Evolutionary conservation across 2,888 invertebrate species (phyloP).

Genomic region (Hirtodrosophila confusa): DNA sequence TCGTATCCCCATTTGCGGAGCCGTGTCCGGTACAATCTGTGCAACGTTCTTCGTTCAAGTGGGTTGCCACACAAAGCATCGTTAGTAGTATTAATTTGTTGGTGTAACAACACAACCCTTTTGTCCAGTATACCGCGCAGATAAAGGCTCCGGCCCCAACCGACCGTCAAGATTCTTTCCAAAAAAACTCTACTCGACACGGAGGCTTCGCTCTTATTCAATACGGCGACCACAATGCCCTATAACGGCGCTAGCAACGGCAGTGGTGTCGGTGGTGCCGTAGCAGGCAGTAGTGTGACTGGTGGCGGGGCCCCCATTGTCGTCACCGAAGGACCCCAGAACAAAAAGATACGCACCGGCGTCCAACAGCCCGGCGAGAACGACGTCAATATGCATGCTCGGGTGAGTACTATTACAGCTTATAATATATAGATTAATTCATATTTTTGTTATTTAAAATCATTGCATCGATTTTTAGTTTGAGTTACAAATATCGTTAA

Average conservation of each 20-base stretch:
- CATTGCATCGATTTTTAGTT: too few species aligned
- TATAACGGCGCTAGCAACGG: slow-evolving; percentile 84
- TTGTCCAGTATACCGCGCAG: slow-evolving; percentile 11
- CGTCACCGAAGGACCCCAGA: slow-evolving; percentile 83
- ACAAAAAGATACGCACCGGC: slow-evolving; percentile 84
- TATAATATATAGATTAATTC: slow-evolving; percentile 13
- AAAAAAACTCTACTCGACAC: slow-evolving; percentile 71
- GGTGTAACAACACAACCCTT: too few species aligned
- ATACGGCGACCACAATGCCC: slow-evolving; percentile 82
- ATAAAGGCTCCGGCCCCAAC: slow-evolving; percentile 60
- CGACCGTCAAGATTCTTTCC: slow-evolving; percentile 81
- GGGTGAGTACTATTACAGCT: slow-evolving; percentile 73
- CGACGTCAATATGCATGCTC: slow-evolving; percentile 82
- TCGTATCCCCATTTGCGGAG: slow-evolving; percentile 21
- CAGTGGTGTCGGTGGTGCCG: slow-evolving; percentile 71
- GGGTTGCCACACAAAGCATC: slow-evolving; percentile 6
- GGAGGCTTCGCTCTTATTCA: slow-evolving; percentile 75
- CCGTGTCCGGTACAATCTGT: slow-evolving; percentile 32
- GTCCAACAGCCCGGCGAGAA: slow-evolving; percentile 83
- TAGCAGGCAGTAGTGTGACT: slow-evolving; percentile 76
- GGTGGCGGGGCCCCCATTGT: slow-evolving; percentile 81
- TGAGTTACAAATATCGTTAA: too few species aligned
- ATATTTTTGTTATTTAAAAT: not conserved
- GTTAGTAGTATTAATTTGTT: too few species aligned
- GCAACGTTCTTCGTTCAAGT: slow-evolving; percentile 20